phyloP scores from a whole-genome alignment of 2,113 vertebrate genomes.

The Ceyx melanurus region DNA sequence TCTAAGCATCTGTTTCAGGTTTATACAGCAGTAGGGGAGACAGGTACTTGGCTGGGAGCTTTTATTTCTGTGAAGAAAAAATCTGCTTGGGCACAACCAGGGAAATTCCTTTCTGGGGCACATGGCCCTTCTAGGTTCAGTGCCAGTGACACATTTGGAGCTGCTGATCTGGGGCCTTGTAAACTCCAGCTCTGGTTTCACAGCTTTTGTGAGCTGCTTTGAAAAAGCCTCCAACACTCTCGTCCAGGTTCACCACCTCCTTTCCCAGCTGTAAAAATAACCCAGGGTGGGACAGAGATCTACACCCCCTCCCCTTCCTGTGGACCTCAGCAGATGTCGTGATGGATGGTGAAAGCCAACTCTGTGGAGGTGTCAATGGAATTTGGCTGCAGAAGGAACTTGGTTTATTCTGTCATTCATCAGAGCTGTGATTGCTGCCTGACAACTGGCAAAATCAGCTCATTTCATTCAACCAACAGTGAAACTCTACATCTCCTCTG shows the following conservation, averaged over 20 bases:
- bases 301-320: constrained; percentile 12
- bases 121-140: neutral
- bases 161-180: neutral
- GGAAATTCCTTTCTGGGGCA: constrained; percentile 17
- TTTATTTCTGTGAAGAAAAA: neutral
- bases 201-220: constrained; percentile 30
- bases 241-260: neutral
- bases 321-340: constrained; percentile 37
- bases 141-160: constrained; percentile 31
- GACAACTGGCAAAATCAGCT: constrained; percentile 49
- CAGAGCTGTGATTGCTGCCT: constrained; percentile 41
- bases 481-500: constrained; percentile 8
- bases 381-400: constrained; percentile 34
- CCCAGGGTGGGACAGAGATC: neutral
- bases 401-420: constrained; percentile 39
- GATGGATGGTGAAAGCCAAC: constrained; percentile 43
- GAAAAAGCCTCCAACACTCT: constrained; percentile 33
- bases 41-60: neutral
- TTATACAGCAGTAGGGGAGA: neutral
- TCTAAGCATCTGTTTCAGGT: neutral
- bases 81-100: neutral
- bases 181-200: neutral
- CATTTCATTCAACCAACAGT: constrained; percentile 6
- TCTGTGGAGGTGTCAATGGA: constrained; percentile 53
- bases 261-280: constrained; percentile 67